Base-by-base conservation (phyloP, 2,113 vertebrate species). In the Panthera uncia region DNA sequence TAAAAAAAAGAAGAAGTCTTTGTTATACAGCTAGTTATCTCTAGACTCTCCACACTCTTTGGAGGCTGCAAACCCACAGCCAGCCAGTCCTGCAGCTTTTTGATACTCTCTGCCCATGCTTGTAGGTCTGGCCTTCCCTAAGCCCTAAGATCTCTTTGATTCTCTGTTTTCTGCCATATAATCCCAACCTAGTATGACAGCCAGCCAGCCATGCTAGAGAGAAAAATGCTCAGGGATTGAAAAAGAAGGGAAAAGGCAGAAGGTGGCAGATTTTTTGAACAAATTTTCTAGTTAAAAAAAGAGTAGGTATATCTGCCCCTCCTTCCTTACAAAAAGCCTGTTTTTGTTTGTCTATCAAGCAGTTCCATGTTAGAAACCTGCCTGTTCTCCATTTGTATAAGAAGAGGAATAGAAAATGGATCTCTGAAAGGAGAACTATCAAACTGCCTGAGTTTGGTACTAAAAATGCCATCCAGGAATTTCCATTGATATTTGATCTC, bases 401-500 rank as follows among this genome's bases (percentile, higher is more conserved):
- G 45, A 45, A 71, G 55, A 94, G 21, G 21, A 94, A 73, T 66
- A 95, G 68, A 83, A 92, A 94, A 69, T 74, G 41, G 38, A 69
- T 50, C 68, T 85, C 45, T 71, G 38, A 87, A 33, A 84, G 21
- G 33, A 16, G 81, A 95, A 81, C 80, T 86, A 61, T 91, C 90
- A 92, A 83, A 95, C 89, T 74, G 13, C 55, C 89, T 84, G 55
- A 27, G 48, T 90, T 87, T 50, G 69, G 63, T 71, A 85, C 23
- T 76, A 88, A 89, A 96, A 61, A 91, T 79, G 45, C n/a, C 55
- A 76, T 55, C 63, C 25, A 66, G 80, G 84, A 95, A 95, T 82
- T 91, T 91, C 7, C 69, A 93, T 95, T 88, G n/a, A 27, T 96
- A 14, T 89, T 41, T 94, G 45, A 63, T 97, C 33, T 96, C 61